Percentiles rank a stretch among this genome's conserved stretches.
Evolutionary conservation across 2,113 vertebrate genomes (phyloP).

Genomic region (Nansenia antarctica): DNA sequence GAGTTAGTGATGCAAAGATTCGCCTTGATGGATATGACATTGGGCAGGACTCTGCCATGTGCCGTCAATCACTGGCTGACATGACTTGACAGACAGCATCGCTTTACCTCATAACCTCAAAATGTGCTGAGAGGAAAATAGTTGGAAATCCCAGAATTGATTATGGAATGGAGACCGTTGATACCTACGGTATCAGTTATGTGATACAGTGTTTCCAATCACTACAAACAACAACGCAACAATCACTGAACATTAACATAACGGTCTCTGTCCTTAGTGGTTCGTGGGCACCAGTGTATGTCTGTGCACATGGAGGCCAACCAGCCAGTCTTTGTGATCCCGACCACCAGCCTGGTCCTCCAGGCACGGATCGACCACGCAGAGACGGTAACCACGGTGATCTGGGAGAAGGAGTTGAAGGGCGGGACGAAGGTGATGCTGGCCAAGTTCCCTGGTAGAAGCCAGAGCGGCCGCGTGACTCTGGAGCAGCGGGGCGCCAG

Average conservation of each 20-base stretch:
- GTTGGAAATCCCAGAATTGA: neutral
- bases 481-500: slow-evolving; percentile 44
- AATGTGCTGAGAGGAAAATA: too few relatives aligned
- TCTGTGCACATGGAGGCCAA: slow-evolving; percentile 58
- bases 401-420: slow-evolving; percentile 62
- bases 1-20: slow-evolving; percentile 49
- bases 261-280: slow-evolving; percentile 49
- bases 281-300: slow-evolving; percentile 41
- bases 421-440: slow-evolving; percentile 33
- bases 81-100: slow-evolving; percentile 51
- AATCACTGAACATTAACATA: slow-evolving; percentile 16
- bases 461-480: slow-evolving; percentile 14
- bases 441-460: slow-evolving; percentile 53
- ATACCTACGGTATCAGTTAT: neutral
- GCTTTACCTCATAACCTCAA: slow-evolving; percentile 44
- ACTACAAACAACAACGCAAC: slow-evolving; percentile 18
- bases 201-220: neutral
- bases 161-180: neutral
- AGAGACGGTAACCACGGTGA: slow-evolving; percentile 49
- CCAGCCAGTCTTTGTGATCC: slow-evolving; percentile 55
- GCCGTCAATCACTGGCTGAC: slow-evolving; percentile 54
- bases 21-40: slow-evolving; percentile 62
- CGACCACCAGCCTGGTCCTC: slow-evolving; percentile 52
- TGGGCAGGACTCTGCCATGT: slow-evolving; percentile 47
- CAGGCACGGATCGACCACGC: slow-evolving; percentile 44